These are phyloP conservation scores for Lophotis ruficrista DNA, from an alignment of 2,113 vertebrate genomes.

Conservation along the genomic window DNA sequence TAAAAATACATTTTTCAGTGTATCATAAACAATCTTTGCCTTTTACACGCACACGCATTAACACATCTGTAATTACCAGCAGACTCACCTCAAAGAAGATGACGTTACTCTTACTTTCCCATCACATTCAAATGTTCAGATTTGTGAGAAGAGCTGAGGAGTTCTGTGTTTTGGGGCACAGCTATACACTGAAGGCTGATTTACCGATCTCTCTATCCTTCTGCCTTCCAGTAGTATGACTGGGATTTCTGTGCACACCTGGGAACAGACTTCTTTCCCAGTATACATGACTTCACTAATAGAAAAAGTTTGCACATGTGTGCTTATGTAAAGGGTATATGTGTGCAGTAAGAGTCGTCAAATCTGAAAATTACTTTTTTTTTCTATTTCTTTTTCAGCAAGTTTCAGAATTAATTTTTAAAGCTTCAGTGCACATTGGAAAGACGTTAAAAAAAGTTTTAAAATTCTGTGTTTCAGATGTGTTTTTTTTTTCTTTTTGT, in stretches of 20 bases:
- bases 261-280: background rate
- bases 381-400: background rate
- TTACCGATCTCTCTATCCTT: background rate
- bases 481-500: background rate
- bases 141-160: background rate
- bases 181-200: background rate
- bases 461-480: background rate
- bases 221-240: background rate
- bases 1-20: background rate
- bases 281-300: background rate
- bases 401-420: conserved; percentile 6
- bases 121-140: background rate
- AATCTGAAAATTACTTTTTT: background rate
- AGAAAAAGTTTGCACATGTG: background rate
- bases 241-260: background rate
- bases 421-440: background rate
- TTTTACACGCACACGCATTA: background rate
- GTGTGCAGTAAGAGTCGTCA: accelerated
- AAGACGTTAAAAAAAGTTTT: background rate
- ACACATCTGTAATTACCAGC: background rate
- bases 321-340: background rate
- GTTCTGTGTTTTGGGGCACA: background rate
- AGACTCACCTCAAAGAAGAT: background rate
- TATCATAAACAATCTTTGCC: background rate
- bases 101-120: background rate